Evolutionary conservation across 64 coral and sea anemone genomes (phyloP).

Genomic region (Actinia tenebrosa): DNA sequence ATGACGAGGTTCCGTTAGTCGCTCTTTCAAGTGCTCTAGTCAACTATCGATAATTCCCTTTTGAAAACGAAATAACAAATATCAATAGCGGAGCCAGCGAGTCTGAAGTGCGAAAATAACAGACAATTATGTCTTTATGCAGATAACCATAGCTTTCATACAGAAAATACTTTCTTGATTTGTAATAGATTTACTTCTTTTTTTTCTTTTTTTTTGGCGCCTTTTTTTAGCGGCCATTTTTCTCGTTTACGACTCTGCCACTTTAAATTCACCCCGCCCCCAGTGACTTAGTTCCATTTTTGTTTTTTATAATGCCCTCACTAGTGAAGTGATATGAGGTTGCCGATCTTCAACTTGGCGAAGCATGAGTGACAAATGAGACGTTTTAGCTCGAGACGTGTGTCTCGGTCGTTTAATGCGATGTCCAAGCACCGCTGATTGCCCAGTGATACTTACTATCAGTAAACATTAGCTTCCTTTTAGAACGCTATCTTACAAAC

Average conservation of each 20-base stretch:
- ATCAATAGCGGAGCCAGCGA: neutral
- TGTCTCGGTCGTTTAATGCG: conserved; percentile 15
- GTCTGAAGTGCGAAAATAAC: neutral
- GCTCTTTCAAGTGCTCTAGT: neutral
- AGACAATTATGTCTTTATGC: neutral
- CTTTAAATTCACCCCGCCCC: too few species aligned
- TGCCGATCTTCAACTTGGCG: neutral
- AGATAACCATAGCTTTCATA: neutral
- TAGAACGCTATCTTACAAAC: neutral
- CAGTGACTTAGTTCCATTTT: neutral
- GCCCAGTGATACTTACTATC: conserved; percentile 1
- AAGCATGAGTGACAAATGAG: neutral
- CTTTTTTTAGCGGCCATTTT: neutral
- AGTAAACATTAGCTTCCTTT: neutral
- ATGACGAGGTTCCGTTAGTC: conserved; percentile 15
- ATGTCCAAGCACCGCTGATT: conserved; percentile 9
- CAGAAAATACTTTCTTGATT: neutral
- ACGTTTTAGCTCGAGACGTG: conserved; percentile 8
- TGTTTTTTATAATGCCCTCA: neutral
- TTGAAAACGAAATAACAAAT: conserved; percentile 14
- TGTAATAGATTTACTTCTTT: too few species aligned
- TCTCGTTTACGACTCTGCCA: neutral
- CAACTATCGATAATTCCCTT: conserved; percentile 6
- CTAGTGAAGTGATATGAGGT: neutral
- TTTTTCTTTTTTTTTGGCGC: neutral